Base-by-base conservation (phyloP, 1,140 invertebrate species). In the Cherax quadricarinatus region DNA sequence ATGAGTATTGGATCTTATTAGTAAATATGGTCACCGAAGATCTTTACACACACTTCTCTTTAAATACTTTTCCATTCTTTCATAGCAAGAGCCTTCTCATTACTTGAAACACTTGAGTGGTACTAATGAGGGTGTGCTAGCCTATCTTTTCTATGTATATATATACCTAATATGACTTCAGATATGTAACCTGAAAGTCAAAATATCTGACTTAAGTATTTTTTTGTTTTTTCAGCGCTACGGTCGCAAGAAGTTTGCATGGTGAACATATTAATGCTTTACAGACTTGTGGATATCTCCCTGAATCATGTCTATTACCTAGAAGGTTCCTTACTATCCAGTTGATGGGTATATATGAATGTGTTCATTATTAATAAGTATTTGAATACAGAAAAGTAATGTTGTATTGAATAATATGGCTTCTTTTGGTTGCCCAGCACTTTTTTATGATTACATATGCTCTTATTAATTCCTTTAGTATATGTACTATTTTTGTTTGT, bases 181-280 rank as follows among this genome's bases (percentile, higher is more conserved):
- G 2, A 41, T 41, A 41, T 41, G 30, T 41, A 41, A 41, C 30
- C 30, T 41, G 30, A 41, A 41, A 41, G 30, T 18, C 62, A 66
- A 21, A 18, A 2, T 66, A 66, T 21, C 21, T 66, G 62, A 66
- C 62, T 21, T 5, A 18, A 1, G 62, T 66, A 21, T 66, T 66
- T 24, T 24, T 12, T 84, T 24, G 30, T 3, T 21, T 84, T 53
- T 84, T 57, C 86, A 88, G 86, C 86, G 78, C 49, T 88, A 88
- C 49, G 86, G 86, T 5, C 86, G 86, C 21, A 88, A 88, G 78
- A 88, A 60, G 60, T 88, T 88, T 80, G 86, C 86, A 18, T 88
- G 86, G 86, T 88, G 78, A 88, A 21, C 51, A 24, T 84, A 4
- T 12, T 51, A 53, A 51, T n/a, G 3, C 48, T 81, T 2, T 9